Evolutionary conservation across 2,113 vertebrate species (phyloP), one percentile per base, ranked within the genome.

Genomic region (Rhombomys opimus): DNA sequence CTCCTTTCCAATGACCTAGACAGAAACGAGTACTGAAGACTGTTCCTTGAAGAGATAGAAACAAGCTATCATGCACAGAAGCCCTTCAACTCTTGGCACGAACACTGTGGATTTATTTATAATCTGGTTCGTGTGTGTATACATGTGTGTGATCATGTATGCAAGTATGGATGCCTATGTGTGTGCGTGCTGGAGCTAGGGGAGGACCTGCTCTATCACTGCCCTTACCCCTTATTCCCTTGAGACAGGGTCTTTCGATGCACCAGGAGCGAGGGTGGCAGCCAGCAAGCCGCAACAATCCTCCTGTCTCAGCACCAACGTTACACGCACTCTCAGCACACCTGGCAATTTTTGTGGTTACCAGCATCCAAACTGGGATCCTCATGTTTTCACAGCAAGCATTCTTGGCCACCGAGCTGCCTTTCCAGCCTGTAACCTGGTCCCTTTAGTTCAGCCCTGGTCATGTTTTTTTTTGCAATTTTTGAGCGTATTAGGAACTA

Each of bases 391-490:
- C 25, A 65, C 82, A 63, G 23, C n/a, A 30, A 32, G 59, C 32
- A 7, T 27, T 20, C 61, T 20, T 20, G 38, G n/a, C 23, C 15
- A 6, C 25, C 46, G 52, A 81, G 32, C 57, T 22, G 61, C 22
- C 80, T 84, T 12, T 59, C 52, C 17, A 23, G 35, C 41, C 38
- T 0, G 5, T 3, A 32, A 13, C 2, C 35, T 80, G 2, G 30
- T 38, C 41, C 76, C 78, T 35, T 20, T 8, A 1, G 67, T 78
- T 75, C 25, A 30, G 73, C n/a, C 38, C 23, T 22, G 91, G 25
- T 35, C 75, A 57, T 65, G 23, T 85, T 77, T 88, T 9, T 9
- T 72, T 97, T 95, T 70, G 76, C 32, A 78, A 77, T 52, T 25
- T 22, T 72, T 32, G 46, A 20, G 35, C 46, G 38, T 7, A 8